A percentile compares a stretch with the other conserved stretches of the same genome.
Conservation (phyloP, 2,888 invertebrate genomes). For the Macropis europaea region DNA sequence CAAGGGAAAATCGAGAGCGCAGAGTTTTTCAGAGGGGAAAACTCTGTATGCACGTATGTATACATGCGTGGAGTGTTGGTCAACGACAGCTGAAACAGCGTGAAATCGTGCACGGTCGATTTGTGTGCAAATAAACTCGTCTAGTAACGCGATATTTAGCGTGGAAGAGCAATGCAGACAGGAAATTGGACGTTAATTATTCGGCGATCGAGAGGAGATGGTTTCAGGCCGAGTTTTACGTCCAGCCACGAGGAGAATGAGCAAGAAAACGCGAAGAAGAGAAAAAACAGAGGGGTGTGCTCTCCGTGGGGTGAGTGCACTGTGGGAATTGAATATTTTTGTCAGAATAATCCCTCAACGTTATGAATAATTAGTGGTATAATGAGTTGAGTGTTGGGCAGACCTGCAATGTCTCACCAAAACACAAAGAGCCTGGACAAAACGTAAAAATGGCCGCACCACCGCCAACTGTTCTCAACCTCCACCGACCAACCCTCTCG, state of each 20-base stretch:
- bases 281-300: constrained; percentile 36
- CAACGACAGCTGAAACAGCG: constrained; percentile 37
- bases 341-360: constrained; percentile 71
- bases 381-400: constrained; percentile 79
- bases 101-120: background rate
- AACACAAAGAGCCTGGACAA: constrained; percentile 73
- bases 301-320: constrained; percentile 36
- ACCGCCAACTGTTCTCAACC: constrained; percentile 75
- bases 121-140: constrained; percentile 16
- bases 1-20: too few relatives aligned
- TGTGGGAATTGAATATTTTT: constrained; percentile 73
- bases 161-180: too few relatives aligned
- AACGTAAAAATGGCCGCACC: constrained; percentile 74
- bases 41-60: too few relatives aligned
- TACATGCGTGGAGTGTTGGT: too few relatives aligned
- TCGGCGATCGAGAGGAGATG: background rate
- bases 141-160: background rate
- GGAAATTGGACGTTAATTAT: background rate
- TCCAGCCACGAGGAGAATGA: constrained; percentile 16
- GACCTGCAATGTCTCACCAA: constrained; percentile 78
- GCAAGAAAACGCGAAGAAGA: constrained; percentile 20
- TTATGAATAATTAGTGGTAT: constrained; percentile 80
- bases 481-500: background rate
- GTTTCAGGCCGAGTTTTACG: background rate
- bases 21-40: constrained; percentile 47